Evolutionary conservation across 2,888 invertebrate species (phyloP).

Genomic region (Acanthoscelides obtectus): DNA sequence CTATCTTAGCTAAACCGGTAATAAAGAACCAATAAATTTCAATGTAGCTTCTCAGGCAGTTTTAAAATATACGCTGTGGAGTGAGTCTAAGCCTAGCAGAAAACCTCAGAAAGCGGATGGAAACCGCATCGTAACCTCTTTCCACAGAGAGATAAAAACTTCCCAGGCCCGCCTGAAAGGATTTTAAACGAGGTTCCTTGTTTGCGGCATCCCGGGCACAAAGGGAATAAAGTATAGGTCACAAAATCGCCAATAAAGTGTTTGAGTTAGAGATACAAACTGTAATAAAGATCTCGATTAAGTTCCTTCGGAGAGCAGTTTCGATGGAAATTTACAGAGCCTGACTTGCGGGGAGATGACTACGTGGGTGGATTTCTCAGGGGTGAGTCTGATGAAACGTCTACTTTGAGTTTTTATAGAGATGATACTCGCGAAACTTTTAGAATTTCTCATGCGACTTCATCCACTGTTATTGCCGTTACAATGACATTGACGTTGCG

Average conservation of each 20-base stretch:
- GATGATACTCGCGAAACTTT: too few relatives aligned
- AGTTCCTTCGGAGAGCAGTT: background rate
- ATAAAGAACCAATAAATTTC: too few relatives aligned
- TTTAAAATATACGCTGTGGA: background rate
- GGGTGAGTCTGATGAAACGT: background rate
- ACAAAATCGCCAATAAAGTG: constrained; percentile 35
- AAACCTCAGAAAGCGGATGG: background rate
- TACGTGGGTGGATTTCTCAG: background rate
- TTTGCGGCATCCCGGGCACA: constrained; percentile 24
- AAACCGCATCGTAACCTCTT: background rate
- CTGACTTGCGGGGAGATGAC: too few relatives aligned
- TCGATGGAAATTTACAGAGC: background rate
- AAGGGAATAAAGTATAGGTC: constrained; percentile 27
- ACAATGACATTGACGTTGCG: too few relatives aligned
- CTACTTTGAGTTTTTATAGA: too few relatives aligned
- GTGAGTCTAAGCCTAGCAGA: background rate
- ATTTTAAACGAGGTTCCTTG: constrained; percentile 24
- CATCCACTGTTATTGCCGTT: too few relatives aligned
- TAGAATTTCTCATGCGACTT: too few relatives aligned
- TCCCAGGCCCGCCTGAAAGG: constrained; percentile 11
- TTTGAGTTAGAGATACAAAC: constrained; percentile 38
- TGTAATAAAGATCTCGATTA: constrained; percentile 39
- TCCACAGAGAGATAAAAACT: background rate
- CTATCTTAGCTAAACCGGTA: too few relatives aligned
- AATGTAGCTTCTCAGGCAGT: too few relatives aligned